Base-by-base conservation (phyloP, 2,113 vertebrate species). In the Galbula dea region DNA sequence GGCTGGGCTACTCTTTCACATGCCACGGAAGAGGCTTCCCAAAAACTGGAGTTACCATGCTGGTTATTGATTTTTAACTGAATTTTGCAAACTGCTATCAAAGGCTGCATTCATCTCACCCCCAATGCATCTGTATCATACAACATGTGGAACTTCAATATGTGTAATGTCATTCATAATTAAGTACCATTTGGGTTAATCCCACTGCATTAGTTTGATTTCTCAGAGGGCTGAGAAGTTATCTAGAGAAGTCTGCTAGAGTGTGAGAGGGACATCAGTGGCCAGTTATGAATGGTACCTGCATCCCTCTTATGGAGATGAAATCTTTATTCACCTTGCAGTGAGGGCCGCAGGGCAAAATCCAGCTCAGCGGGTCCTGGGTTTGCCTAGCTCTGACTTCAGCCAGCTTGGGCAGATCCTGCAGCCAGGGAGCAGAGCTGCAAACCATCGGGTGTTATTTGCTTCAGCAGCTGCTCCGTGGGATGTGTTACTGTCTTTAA, bases 251-350 rank as follows among this genome's bases (percentile, higher is more conserved):
- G 11, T 55, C 43, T 46, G 66, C 21, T 12, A 13, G 54, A 19
- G 32, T 1, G 20, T 15, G 45, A 12, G n/a, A 27, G 61, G 36
- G 49, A 13, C 9, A 11, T 34, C 41, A 12, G 30, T 0, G 14
- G 39, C 9, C 17, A 1, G 15, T 32, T 48, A 8, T 0, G 9
- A 29, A 7, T 0, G 11, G 29, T 49, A 51, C 27, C 63, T 18
- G 37, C 34, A 0, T 41, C 3, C 27, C 18, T 51, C 37, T 27
- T 15, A 3, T 0, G 5, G 36, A 49, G 27, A 15, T 26, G 3
- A 65, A 59, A 14, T 1, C 29, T 54, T 51, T 12, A 16, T 19
- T 30, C 7, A 1, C 17, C 0, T 8, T 15, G 73, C 10, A 9
- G 45, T 57, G 41, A 34, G 9, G 55, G 30, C 49, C 46, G 65